Conservation (phyloP, 2,113 vertebrate genomes). For the Ailurus styani region DNA sequence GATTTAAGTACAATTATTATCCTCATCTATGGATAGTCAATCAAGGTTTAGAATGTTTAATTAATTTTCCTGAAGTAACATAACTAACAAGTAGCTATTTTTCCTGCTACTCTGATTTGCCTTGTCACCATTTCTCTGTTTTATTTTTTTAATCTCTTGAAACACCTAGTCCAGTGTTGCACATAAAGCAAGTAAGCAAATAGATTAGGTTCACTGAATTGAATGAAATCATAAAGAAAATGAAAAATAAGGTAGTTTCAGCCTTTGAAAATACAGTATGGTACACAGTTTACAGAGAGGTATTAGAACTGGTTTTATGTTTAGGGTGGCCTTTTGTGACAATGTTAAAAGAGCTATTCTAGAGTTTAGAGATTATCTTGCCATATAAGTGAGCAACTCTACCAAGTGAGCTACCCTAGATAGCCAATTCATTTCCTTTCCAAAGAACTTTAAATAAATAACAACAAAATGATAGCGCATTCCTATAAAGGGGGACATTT, state of each 20-base stretch:
- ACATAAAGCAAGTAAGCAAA: not conserved
- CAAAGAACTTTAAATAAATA: not conserved
- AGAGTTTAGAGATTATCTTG: not conserved
- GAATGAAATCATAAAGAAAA: not conserved
- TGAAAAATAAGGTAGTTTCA: not conserved
- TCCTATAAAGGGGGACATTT: not conserved
- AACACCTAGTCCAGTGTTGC: not conserved
- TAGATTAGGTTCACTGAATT: not conserved
- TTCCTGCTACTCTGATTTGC: not conserved
- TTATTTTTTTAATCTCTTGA: not conserved
- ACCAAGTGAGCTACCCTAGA: not conserved
- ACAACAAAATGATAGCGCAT: not conserved
- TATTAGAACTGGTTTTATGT: not conserved
- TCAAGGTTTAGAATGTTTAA: not conserved
- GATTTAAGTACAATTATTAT: not conserved
- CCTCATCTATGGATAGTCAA: not conserved
- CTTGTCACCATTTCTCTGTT: not conserved
- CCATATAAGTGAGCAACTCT: not conserved
- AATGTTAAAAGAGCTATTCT: not conserved
- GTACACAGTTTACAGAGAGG: not conserved
- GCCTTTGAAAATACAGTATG: not conserved
- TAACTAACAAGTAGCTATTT: not conserved
- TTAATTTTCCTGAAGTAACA: not conserved
- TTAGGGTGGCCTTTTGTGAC: not conserved
- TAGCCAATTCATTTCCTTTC: not conserved